These are phyloP conservation scores for Lycia hirtaria DNA, from an alignment of 2,888 invertebrate genomes.

Conservation along the genomic window DNA sequence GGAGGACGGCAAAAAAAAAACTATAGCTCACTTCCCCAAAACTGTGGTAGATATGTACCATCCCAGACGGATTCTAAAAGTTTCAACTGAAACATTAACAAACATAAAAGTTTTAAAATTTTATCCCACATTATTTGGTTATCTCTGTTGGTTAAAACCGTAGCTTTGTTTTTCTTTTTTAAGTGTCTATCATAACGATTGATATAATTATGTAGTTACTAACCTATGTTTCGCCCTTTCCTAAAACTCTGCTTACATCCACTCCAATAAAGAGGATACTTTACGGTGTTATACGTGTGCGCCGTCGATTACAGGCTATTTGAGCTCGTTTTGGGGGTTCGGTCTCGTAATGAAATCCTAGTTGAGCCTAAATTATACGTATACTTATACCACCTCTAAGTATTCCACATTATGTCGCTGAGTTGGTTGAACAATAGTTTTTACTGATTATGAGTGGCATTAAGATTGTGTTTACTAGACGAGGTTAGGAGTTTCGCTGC, in stretches of 20 bases:
- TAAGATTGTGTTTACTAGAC: no score
- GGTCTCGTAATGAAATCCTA: constrained; percentile 14
- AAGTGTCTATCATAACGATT: neutral
- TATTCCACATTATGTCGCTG: neutral
- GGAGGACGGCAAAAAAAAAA: no score
- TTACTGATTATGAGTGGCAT: neutral
- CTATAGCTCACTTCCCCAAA: no score
- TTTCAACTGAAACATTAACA: no score
- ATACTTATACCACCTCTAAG: neutral
- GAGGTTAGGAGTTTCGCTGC: no score
- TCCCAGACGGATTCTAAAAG: no score
- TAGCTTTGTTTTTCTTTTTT: no score
- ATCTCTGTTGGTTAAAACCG: no score
- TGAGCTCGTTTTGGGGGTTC: constrained; percentile 28
- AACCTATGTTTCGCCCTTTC: neutral
- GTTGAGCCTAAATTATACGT: neutral
- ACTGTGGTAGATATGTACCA: no score
- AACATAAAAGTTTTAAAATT: no score
- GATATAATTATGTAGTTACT: neutral
- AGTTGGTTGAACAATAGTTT: neutral
- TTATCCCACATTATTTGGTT: no score
- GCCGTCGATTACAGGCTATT: constrained; percentile 43
- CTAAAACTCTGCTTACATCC: neutral
- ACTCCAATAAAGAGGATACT: constrained; percentile 48
- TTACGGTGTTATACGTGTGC: constrained; percentile 52